Base-by-base conservation (phyloP, 1,140 invertebrate species). In the Brachionus plicatilis region DNA sequence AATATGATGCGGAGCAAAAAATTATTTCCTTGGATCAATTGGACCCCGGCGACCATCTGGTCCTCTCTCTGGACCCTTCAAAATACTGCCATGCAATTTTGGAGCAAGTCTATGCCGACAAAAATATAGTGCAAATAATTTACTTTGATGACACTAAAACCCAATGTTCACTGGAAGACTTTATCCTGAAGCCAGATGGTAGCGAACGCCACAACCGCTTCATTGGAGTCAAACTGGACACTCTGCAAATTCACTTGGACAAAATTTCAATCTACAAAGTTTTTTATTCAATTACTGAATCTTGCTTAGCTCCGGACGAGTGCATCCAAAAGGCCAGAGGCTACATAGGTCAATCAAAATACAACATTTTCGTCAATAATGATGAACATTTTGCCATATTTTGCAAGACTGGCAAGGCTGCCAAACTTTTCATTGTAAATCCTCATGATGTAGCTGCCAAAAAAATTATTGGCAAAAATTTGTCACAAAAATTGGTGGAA, bases 311-410 rank as follows among this genome's bases (percentile, higher is more conserved):
- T 27, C 43, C 20, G 1, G 72, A 50, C 5, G 72, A 76, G 9
- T 47, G 43, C 24, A 27, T 76, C 9, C 11, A 76, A 76, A 76
- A 76, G 50, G 41, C 43, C 3, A 29, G 47, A 50, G 33, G 47
- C 8, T 50, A 27, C 27, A 27, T 76, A 20, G 72, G 72, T 50
- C 43, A 76, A 76, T 5, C 9, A 12, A 76, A n/a, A 3, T 76
- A 76, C n/a, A 76, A 76, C 45, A 76, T 76, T 27, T 76, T 76
- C 53, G 72, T 76, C 41, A 76, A 76, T 27, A 76, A 76, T 76
- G 72, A 76, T 50, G 72, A 76, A 27, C 43, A 76, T 76, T 76
- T 76, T 76, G 43, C 43, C n/a, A 76, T 76, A 50, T 76, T 50
- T 76, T 76, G 72, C 20, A 76, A 76, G 24, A 76, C 72, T 29